These are phyloP conservation scores for Argyra leucocephala DNA, from an alignment of 2,888 invertebrate species.

Conservation along the genomic window DNA sequence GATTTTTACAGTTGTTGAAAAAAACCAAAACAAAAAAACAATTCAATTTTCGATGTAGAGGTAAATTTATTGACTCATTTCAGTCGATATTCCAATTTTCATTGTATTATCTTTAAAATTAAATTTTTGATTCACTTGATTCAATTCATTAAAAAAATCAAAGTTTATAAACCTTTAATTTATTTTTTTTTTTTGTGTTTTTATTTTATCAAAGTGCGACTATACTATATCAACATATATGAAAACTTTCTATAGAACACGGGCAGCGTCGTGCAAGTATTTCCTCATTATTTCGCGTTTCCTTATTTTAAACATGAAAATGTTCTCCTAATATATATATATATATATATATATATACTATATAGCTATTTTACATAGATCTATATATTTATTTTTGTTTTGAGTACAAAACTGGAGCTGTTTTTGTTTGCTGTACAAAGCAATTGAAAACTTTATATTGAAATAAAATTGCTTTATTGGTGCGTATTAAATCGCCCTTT, in stretches of 20 bases:
- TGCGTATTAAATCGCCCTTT: background rate
- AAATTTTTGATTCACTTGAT: no score
- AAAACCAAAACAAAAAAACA: no score
- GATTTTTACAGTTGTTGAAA: no score
- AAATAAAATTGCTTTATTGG: slow-evolving; percentile 6
- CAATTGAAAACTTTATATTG: background rate
- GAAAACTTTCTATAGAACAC: background rate
- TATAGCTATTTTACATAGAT: no score
- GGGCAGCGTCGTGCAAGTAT: slow-evolving; percentile 7
- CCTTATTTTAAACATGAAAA: slow-evolving; percentile 7
- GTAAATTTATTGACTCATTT: no score
- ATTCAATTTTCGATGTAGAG: no score
- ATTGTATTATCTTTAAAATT: no score
- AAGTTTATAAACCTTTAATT: no score
- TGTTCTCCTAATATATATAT: background rate
- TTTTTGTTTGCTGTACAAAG: background rate
- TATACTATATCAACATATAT: background rate
- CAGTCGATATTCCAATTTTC: no score
- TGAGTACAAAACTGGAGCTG: slow-evolving; percentile 3
- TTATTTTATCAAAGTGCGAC: background rate
- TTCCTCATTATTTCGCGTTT: slow-evolving; percentile 11
- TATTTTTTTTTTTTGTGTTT: background rate
- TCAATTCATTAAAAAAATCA: no score
- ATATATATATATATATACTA: background rate
- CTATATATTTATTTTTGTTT: background rate